These are phyloP conservation scores for Ypsolopha sequella DNA, from an alignment of 2,888 invertebrate genomes.

Conservation along the genomic window DNA sequence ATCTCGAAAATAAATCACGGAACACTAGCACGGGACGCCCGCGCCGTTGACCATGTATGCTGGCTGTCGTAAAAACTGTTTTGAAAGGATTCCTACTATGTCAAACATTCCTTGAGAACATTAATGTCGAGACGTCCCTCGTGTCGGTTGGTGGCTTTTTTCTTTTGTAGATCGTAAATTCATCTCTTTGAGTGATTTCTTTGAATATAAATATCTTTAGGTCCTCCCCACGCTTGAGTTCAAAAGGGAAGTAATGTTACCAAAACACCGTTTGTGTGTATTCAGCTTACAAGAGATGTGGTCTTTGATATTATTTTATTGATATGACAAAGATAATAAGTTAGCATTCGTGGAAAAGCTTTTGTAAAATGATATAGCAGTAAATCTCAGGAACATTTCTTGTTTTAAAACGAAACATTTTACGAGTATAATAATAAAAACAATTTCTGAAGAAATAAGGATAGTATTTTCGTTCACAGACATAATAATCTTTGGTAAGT, in stretches of 20 bases:
- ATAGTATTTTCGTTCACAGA: too few species aligned
- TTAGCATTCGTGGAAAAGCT: too few species aligned
- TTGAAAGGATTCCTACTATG: background rate
- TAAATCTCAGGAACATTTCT: too few species aligned
- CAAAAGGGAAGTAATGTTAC: conserved; percentile 29
- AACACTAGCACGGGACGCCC: background rate
- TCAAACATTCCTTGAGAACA: conserved; percentile 1
- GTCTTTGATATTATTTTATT: background rate
- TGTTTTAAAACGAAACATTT: too few species aligned
- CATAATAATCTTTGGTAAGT: too few species aligned
- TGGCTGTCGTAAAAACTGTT: conserved; percentile 17
- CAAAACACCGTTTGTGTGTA: too few species aligned
- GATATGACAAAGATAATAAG: background rate
- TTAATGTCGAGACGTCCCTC: conserved; percentile 3
- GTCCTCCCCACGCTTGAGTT: conserved; percentile 28
- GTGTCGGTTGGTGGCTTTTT: background rate
- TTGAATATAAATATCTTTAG: conserved; percentile 42
- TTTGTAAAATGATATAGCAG: too few species aligned
- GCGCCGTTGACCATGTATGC: background rate
- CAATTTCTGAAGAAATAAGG: too few species aligned
- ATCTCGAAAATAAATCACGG: background rate
- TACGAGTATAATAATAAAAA: too few species aligned
- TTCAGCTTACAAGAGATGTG: background rate
- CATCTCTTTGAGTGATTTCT: conserved; percentile 51
- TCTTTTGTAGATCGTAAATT: conserved; percentile 41